Conservation (phyloP, 2,113 vertebrate species). For the Cygnus buccinator region DNA sequence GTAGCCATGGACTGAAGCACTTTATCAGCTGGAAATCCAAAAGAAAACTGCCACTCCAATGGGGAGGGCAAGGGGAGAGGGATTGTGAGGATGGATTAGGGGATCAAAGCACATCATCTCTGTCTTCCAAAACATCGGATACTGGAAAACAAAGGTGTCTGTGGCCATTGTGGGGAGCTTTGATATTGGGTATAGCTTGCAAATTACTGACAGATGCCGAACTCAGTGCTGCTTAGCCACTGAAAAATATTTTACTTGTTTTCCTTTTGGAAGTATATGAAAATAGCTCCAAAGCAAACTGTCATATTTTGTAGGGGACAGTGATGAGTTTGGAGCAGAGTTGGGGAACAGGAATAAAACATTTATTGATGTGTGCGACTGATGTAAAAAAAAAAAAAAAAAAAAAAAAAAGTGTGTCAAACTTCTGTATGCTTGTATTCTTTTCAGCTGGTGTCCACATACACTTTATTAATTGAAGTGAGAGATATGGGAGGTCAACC, state of each 20-base stretch:
- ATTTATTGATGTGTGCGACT: background rate
- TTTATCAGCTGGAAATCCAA: background rate
- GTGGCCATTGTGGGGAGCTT: background rate
- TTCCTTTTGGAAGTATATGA: background rate
- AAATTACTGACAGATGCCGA: background rate
- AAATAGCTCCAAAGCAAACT: background rate
- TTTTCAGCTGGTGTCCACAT: conserved; percentile 74
- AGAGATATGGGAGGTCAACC: conserved; percentile 81
- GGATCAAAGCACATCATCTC: background rate
- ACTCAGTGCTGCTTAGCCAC: background rate
- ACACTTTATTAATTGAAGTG: conserved; percentile 77
- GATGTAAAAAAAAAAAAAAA: background rate
- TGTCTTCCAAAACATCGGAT: background rate
- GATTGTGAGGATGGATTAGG: background rate
- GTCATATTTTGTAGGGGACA: background rate
- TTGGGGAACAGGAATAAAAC: background rate
- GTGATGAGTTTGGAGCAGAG: background rate
- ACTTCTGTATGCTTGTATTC: background rate
- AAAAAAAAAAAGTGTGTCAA: background rate
- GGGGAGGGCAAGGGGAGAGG: background rate
- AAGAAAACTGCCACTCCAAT: background rate
- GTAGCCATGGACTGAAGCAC: background rate
- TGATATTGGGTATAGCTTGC: background rate
- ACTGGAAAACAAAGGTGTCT: background rate
- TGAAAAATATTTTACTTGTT: background rate